Base-by-base conservation (phyloP, 2,797 vertebrate species). In the Alca torda region DNA sequence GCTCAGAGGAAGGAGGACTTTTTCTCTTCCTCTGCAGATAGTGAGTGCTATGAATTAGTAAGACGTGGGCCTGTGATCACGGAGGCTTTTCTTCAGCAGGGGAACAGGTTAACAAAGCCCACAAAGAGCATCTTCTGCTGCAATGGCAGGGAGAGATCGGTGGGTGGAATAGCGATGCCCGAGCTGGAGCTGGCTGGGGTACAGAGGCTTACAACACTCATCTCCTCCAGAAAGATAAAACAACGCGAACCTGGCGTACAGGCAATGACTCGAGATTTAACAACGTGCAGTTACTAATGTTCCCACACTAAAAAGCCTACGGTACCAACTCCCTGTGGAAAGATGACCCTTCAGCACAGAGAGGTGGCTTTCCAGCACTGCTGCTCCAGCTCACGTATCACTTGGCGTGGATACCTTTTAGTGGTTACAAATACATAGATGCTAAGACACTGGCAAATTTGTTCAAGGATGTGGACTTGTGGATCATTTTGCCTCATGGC, bases 1-100 rank as follows among this genome's bases (percentile, higher is more conserved):
- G 59, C 64, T 84, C 1, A 0, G 57, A 51, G 10, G 51, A 60
- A 41, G 28, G 13, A 65, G n/a, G 39, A 57, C 17, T 4, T 12
- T 57, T 60, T 37, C 76, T 59, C 43, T 68, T 43, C 12, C 31
- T 59, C 50, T 63, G n/a, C 6, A 2, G 45, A 11, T 14, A 72
- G 28, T 0, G 1, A 35, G 39, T 13, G 59, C 35, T 50, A 18
- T 26, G 35, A 28, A 59, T 54, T 28, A 65, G 16, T 45, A 37
- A 68, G 25, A 35, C 0, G 0, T 18, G 24, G 30, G 10, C 16
- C 28, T 73, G 56, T 0, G 2, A n/a, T 56, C 37, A 37, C 10
- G 30, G 41, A 70, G 56, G 15, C 15, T 79, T 83, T 89, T 57
- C 56, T 30, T 82, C 67, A 54, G 16, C 28, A 51, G n/a, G 9